Evolutionary conservation across 1,140 invertebrate species (phyloP), one percentile per base, ranked within the genome.

Genomic region (Himalopsyche phryganea): DNA sequence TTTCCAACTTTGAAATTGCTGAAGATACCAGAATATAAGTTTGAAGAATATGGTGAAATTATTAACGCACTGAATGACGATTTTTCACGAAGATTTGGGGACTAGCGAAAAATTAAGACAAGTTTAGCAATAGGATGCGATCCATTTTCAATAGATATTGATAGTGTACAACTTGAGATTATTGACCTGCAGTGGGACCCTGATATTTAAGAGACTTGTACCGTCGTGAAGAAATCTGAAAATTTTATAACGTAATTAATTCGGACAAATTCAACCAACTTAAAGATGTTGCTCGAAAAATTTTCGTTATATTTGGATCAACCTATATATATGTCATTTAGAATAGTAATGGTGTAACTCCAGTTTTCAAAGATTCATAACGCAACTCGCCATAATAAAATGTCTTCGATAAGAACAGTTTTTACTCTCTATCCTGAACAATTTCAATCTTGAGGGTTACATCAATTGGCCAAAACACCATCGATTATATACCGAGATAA

Each of bases 91-190:
- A 42, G 6, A 42, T 42, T 42, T 42, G 40, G 6, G 6, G 40
- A 9, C 14, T 42, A 11, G 6, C 33, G 33, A 6, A 35, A 35
- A 35, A 35, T 35, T 35, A 14, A 42, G 15, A 42, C 9, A 42
- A 42, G 15, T 6, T 42, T 9, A 14, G 9, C 14, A 6, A 9
- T 9, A 7, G 7, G 6, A 9, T 14, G 40, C 14, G 40, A 42
- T 42, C 40, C 40, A 42, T 42, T 42, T 42, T 42, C 40, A 42
- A 14, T 42, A 9, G 40, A 9, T 42, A 42, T 42, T 42, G 40
- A 42, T 6, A 42, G 40, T 14, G 14, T 14, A 42, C 40, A 42
- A 42, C 40, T 42, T 42, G 40, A 42, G 40, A 42, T 42, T 9
- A 42, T 42, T 9, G 40, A 42, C 40, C 40, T 42, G 40, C 14